phyloP scores from a whole-genome alignment of 2,888 invertebrate genomes.

The Yponomeuta cagnagella region DNA sequence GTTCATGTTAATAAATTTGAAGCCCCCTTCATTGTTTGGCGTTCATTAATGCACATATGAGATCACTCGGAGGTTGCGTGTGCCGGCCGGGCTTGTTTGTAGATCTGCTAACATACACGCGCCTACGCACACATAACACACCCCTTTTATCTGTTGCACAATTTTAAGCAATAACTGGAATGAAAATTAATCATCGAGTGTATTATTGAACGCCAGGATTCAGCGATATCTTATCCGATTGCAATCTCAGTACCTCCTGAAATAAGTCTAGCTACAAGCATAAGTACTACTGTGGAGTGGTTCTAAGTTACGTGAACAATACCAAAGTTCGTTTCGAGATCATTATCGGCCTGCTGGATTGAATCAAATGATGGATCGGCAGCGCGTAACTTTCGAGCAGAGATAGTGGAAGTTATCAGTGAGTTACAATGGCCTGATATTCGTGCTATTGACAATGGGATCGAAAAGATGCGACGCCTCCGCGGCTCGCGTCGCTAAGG shows the following conservation, averaged over 20 bases:
- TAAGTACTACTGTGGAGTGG: not conserved
- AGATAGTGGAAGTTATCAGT: not conserved
- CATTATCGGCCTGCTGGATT: not conserved
- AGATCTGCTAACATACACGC: not conserved
- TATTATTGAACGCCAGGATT: not conserved
- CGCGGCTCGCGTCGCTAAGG: conserved; percentile 32
- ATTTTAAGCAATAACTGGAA: not conserved
- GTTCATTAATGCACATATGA: not conserved
- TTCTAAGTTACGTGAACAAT: not conserved
- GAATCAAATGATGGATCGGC: not conserved
- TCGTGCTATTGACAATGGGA: conserved; percentile 16
- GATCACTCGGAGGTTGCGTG: not conserved
- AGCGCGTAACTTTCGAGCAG: not conserved
- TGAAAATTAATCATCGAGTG: not conserved
- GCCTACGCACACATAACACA: not conserved
- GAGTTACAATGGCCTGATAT: conserved; percentile 5
- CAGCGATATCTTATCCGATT: not conserved
- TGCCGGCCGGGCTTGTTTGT: not conserved
- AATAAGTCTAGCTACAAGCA: not conserved
- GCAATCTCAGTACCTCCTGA: not conserved
- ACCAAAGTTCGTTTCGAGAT: not conserved
- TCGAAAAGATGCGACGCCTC: conserved; percentile 10
- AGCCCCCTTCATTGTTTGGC: not conserved
- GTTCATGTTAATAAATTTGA: not conserved
- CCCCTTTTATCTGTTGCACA: not conserved